phyloP scores from a whole-genome alignment of 2,888 invertebrate genomes.

The Gnatocerus cornutus region DNA sequence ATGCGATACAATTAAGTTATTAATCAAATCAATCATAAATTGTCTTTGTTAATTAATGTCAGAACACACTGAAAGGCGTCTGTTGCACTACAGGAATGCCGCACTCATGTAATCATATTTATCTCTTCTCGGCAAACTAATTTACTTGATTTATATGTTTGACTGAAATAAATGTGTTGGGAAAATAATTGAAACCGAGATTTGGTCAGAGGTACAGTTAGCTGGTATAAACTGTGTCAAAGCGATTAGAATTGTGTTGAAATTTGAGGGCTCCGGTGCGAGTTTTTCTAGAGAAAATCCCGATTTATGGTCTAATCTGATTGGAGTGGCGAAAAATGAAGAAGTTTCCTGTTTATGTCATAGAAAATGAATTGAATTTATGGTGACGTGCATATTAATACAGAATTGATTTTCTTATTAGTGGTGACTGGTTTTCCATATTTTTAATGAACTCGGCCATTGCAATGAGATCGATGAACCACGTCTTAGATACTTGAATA shows the following conservation, averaged over 20 bases:
- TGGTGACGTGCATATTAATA: constrained; percentile 25
- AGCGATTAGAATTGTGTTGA: no score
- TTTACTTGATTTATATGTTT: constrained; percentile 39
- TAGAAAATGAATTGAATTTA: constrained; percentile 21
- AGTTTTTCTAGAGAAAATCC: no score
- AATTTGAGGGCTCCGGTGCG: no score
- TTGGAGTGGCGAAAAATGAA: background rate
- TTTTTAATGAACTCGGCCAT: constrained; percentile 23
- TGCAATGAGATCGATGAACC: constrained; percentile 17
- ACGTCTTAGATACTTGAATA: background rate
- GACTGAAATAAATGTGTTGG: constrained; percentile 36
- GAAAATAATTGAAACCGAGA: constrained; percentile 32
- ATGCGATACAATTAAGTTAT: constrained; percentile 50
- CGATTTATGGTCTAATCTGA: no score
- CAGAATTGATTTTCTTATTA: constrained; percentile 29
- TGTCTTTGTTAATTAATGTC: constrained; percentile 48
- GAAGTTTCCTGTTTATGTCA: constrained; percentile 24
- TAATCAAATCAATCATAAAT: constrained; percentile 49
- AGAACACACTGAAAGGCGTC: constrained; percentile 20
- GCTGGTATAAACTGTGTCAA: no score
- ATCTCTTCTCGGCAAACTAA: constrained; percentile 40
- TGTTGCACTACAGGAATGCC: constrained; percentile 36
- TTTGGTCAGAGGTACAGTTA: constrained; percentile 22
- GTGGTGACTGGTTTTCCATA: constrained; percentile 19
- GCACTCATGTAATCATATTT: constrained; percentile 35